Conservation (phyloP, 2,113 vertebrate genomes). For the Guaruba guarouba region DNA sequence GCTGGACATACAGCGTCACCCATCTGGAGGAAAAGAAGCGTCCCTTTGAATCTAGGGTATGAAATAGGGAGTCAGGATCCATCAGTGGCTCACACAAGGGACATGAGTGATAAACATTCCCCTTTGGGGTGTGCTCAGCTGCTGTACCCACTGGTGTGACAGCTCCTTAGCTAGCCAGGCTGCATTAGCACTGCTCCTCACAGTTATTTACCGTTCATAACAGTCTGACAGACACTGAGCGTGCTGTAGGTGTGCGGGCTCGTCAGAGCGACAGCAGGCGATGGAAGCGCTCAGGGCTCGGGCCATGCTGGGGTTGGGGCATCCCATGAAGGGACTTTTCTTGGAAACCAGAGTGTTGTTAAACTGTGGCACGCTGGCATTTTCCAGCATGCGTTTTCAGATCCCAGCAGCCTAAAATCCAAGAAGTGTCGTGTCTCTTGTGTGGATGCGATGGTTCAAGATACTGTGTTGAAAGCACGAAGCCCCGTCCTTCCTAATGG, state of each 20-base stretch:
- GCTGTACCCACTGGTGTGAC: accelerated
- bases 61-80: background rate
- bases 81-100: accelerated
- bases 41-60: background rate
- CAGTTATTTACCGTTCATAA: accelerated
- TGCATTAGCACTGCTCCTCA: background rate
- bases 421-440: accelerated
- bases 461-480: background rate
- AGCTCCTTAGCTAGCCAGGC: background rate
- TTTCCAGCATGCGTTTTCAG: background rate
- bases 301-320: accelerated
- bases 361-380: background rate
- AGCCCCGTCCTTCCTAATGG: background rate
- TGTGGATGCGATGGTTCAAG: background rate
- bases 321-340: accelerated
- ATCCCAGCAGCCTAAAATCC: background rate
- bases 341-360: background rate
- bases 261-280: accelerated
- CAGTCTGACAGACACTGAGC: background rate
- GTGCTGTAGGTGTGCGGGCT: background rate
- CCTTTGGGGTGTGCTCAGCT: background rate
- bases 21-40: background rate
- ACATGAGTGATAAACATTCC: background rate
- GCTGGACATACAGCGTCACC: background rate
- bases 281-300: accelerated